phyloP scores from a whole-genome alignment of 2,888 invertebrate species.

The Ichneumoninae sp. region DNA sequence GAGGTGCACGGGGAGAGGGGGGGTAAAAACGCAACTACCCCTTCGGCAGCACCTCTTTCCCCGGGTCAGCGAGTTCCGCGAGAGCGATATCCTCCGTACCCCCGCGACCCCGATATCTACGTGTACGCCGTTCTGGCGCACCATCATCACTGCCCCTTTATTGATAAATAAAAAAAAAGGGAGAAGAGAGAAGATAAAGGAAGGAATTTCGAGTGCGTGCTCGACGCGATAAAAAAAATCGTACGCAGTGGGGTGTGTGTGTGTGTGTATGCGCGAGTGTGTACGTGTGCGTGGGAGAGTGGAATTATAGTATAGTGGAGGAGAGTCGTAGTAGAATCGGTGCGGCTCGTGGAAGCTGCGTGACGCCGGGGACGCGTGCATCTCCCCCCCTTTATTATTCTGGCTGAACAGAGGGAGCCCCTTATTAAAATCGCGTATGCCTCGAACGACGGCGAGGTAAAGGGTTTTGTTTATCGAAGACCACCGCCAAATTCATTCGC shows the following conservation, averaged over 20 bases:
- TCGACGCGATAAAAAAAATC: not conserved
- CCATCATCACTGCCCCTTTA: constrained; percentile 3
- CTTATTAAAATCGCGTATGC: constrained; percentile 83
- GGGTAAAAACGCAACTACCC: constrained; percentile 63
- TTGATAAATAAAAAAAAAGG: constrained; percentile 17
- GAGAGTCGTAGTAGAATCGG: constrained; percentile 3
- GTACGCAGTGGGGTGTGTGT: constrained; percentile 4
- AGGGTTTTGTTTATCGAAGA: constrained; percentile 82
- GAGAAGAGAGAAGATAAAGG: not conserved
- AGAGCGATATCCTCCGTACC: constrained; percentile 39
- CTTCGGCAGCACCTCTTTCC: constrained; percentile 62
- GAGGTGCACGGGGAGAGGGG: constrained; percentile 38
- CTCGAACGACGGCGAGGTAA: constrained; percentile 82
- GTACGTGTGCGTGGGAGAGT: constrained; percentile 17
- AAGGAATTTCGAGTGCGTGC: constrained; percentile 5
- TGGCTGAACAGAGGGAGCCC: constrained; percentile 83
- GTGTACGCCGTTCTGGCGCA: constrained; percentile 44
- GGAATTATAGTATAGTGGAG: constrained; percentile 1
- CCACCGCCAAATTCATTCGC: constrained; percentile 81
- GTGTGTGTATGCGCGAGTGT: constrained; percentile 10
- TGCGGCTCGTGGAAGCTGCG: constrained; percentile 57
- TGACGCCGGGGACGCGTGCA: constrained; percentile 68
- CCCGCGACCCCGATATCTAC: constrained; percentile 48
- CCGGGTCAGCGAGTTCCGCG: constrained; percentile 64
- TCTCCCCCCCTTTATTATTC: constrained; percentile 72